These are phyloP conservation scores for Cotesia chilonis DNA, from an alignment of 1,140 invertebrate species.

Conservation along the genomic window DNA sequence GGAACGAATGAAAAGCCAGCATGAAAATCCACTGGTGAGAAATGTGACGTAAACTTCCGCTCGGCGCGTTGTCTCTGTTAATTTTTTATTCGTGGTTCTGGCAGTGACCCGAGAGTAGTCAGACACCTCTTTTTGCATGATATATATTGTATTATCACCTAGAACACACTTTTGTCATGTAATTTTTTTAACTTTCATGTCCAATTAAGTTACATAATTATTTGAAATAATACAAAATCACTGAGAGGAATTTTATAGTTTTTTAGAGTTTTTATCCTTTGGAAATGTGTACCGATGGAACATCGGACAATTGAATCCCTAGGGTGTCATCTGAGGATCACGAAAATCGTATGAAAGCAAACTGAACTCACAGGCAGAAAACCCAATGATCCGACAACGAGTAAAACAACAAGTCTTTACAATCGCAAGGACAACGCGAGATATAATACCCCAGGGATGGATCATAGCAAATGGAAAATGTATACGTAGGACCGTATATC, in stretches of 20 bases:
- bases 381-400: constrained; percentile 17
- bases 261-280: not conserved
- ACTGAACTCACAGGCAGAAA: not conserved
- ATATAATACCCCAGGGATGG: constrained; percentile 30
- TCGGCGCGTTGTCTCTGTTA: constrained; percentile 21
- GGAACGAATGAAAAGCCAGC: constrained; percentile 27
- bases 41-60: constrained; percentile 36
- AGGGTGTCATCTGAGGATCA: not conserved
- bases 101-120: not conserved
- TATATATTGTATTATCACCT: constrained; percentile 3
- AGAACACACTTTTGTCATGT: not conserved
- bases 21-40: constrained; percentile 34
- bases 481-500: constrained; percentile 6
- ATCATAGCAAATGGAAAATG: constrained; percentile 33
- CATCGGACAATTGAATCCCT: not conserved
- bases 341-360: not conserved
- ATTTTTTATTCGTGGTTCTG: constrained; percentile 29
- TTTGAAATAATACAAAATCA: not conserved
- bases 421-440: constrained; percentile 4
- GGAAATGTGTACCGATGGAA: not conserved
- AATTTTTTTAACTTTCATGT: not conserved
- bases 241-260: not conserved
- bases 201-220: not conserved
- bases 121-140: constrained; percentile 10
- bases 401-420: not conserved